Evolutionary conservation across 1,140 invertebrate species (phyloP).

Genomic region (Sipha flava): DNA sequence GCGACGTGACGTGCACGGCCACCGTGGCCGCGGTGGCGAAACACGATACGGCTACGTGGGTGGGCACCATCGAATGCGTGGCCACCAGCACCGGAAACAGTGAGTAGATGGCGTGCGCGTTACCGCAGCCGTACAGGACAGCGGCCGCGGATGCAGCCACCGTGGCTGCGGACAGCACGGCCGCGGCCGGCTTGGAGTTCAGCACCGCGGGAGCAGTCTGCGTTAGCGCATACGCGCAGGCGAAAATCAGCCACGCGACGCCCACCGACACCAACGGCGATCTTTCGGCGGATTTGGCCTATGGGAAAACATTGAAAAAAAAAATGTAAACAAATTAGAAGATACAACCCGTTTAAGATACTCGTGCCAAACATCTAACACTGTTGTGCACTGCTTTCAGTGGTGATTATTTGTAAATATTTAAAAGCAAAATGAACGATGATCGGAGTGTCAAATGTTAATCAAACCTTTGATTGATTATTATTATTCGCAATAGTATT

Average conservation of each 20-base stretch:
- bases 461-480: too few species aligned
- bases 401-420: too few species aligned
- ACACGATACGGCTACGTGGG: conserved; percentile 54
- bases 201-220: conserved; percentile 47
- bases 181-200: conserved; percentile 47
- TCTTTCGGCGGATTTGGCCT: conserved; percentile 42
- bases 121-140: conserved; percentile 47
- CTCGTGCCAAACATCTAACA: too few species aligned
- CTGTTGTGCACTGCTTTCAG: too few species aligned
- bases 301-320: not conserved
- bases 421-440: too few species aligned
- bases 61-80: conserved; percentile 62
- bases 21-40: conserved; percentile 53
- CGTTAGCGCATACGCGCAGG: conserved; percentile 46
- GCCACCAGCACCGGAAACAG: conserved; percentile 58
- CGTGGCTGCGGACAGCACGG: conserved; percentile 48
- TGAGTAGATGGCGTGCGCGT: conserved; percentile 52
- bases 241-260: conserved; percentile 46
- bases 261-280: conserved; percentile 45
- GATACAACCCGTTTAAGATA: too few species aligned
- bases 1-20: conserved; percentile 50
- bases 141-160: conserved; percentile 45
- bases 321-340: too few species aligned
- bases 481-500: too few species aligned
- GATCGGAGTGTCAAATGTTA: too few species aligned